Evolutionary conservation across 30 jellyfish, hydroid and myxozoan genomes (phyloP).

Genomic region (Cassiopea xamachana): DNA sequence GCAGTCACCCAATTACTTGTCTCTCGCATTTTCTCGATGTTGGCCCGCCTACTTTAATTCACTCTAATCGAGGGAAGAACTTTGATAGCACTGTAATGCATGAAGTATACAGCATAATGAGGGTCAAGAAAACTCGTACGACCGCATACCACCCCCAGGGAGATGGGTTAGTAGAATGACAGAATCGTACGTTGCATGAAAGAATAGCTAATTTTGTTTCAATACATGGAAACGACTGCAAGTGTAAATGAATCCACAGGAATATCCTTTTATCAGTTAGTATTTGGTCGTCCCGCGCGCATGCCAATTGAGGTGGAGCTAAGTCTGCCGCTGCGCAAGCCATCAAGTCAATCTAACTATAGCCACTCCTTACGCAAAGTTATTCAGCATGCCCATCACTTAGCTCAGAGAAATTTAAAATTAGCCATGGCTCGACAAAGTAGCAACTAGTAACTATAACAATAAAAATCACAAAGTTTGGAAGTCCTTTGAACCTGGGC

Average conservation of each 20-base stretch:
- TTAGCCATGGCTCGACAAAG: constrained; percentile 15
- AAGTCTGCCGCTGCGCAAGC: constrained; percentile 11
- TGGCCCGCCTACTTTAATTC: constrained; percentile 43
- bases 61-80: constrained; percentile 52
- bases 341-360: constrained; percentile 32
- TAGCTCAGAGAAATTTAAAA: constrained; percentile 15
- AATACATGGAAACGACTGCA: constrained; percentile 10
- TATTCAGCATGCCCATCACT: constrained; percentile 17
- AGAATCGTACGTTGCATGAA: constrained; percentile 29
- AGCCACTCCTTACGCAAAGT: constrained; percentile 22
- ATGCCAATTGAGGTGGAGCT: constrained; percentile 23
- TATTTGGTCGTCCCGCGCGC: constrained; percentile 59
- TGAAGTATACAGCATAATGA: constrained; percentile 16
- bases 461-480: neutral
- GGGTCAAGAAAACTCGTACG: constrained; percentile 6
- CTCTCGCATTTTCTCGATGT: constrained; percentile 7
- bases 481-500: constrained; percentile 10
- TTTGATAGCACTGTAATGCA: constrained; percentile 33
- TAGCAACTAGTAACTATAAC: neutral
- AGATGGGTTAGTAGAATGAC: constrained; percentile 39
- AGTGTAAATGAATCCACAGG: constrained; percentile 48
- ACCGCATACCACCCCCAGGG: constrained; percentile 38
- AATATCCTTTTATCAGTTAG: constrained; percentile 19
- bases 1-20: constrained; percentile 53
- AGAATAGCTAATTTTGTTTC: constrained; percentile 19